Percentiles rank a stretch among this genome's conserved stretches.
Conservation (phyloP, 2,113 vertebrate genomes). For the Lepidothrix coronata region DNA sequence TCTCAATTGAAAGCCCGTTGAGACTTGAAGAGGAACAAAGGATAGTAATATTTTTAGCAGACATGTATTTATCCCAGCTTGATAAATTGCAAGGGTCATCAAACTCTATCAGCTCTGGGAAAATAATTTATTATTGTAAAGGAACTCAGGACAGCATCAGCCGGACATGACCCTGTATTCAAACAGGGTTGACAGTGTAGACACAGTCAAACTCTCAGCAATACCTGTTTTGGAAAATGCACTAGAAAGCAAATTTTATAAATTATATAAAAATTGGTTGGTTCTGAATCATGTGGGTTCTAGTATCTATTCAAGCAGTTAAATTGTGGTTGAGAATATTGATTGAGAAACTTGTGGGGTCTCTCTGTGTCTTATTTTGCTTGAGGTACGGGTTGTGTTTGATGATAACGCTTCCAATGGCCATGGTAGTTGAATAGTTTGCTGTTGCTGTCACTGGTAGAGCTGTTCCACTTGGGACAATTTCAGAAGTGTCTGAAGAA, state of each 20-base stretch:
- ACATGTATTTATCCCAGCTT: not conserved
- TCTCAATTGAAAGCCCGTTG: not conserved
- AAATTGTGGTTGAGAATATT: not conserved
- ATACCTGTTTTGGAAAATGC: not conserved
- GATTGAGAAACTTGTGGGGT: not conserved
- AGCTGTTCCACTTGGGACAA: not conserved
- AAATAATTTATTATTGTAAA: not conserved
- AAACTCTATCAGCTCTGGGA: not conserved
- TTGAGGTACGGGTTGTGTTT: not conserved
- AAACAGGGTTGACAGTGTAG: not conserved
- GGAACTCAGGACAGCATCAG: not conserved
- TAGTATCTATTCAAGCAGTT: not conserved
- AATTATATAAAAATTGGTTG: not conserved
- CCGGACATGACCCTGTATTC: not conserved
- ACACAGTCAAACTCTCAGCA: not conserved
- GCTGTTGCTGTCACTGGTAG: not conserved
- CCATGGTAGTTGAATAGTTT: not conserved
- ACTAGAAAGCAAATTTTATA: not conserved
- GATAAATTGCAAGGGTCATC: not conserved
- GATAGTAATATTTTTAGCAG: not conserved
- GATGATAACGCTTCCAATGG: not conserved
- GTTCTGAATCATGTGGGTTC: not conserved
- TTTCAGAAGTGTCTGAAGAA: not conserved
- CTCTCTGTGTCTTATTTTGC: not conserved
- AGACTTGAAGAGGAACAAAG: not conserved